Evolutionary conservation across 2,113 vertebrate genomes (phyloP).

Genomic region (Tyto alba): DNA sequence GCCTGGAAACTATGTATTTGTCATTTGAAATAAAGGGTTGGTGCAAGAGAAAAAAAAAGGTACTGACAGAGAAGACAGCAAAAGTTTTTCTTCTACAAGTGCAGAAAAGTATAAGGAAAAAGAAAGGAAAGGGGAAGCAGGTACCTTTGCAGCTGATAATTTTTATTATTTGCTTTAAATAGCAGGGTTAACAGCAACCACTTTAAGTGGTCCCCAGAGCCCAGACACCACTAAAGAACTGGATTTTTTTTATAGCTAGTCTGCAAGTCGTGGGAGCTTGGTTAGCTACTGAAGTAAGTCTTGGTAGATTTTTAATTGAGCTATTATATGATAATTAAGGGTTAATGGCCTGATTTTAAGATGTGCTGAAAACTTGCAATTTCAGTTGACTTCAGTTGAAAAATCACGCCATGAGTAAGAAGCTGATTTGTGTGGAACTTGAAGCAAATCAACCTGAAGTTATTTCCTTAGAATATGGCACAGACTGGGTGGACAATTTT

Average conservation of each 20-base stretch:
- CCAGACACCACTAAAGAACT: background rate
- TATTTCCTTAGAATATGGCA: background rate
- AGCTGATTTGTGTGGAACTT: background rate
- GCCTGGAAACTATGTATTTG: background rate
- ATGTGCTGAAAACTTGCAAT: conserved; percentile 42
- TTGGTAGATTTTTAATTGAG: conserved; percentile 60
- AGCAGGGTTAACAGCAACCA: background rate
- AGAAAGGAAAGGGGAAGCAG: background rate
- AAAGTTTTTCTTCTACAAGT: background rate
- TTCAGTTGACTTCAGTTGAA: background rate
- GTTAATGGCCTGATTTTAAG: conserved; percentile 64
- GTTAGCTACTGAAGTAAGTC: conserved; percentile 11
- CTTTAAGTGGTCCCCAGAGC: background rate
- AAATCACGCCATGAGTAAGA: background rate
- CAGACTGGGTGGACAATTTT: background rate
- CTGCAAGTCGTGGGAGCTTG: background rate
- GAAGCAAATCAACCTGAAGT: background rate
- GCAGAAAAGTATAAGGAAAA: background rate
- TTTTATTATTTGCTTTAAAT: background rate
- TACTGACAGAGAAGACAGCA: background rate
- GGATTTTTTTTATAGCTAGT: conserved; percentile 7
- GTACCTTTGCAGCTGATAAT: background rate
- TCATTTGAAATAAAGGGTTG: background rate
- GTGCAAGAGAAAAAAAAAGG: background rate
- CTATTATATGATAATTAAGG: conserved; percentile 57